Conservation (phyloP, 2,113 vertebrate genomes). For the Melanotaenia duboulayi region DNA sequence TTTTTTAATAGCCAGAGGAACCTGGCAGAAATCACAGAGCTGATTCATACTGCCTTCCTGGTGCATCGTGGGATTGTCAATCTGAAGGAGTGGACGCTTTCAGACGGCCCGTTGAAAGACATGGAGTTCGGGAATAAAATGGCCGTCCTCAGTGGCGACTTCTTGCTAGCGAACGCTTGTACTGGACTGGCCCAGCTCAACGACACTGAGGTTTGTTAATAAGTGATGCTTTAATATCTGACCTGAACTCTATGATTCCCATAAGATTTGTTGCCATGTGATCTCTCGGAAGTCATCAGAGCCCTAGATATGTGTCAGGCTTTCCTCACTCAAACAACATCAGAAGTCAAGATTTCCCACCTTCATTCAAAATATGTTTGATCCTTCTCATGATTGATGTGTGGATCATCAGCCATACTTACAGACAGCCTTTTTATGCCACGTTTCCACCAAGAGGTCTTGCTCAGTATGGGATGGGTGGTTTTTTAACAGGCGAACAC, state of each 20-base stretch:
- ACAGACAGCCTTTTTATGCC: too few species aligned
- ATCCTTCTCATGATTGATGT: too few species aligned
- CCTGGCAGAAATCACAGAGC: conserved; percentile 95
- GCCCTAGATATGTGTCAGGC: too few species aligned
- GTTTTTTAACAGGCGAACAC: too few species aligned
- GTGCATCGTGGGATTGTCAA: conserved; percentile 97
- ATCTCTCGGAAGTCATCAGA: not conserved
- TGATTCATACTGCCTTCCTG: conserved; percentile 97
- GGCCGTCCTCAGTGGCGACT: conserved; percentile 96
- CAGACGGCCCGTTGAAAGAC: conserved; percentile 93
- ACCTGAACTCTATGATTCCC: conserved; percentile 17
- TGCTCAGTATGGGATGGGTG: too few species aligned
- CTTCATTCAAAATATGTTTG: too few species aligned
- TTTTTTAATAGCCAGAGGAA: conserved; percentile 88
- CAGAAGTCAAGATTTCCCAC: too few species aligned
- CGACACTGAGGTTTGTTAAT: conserved; percentile 86
- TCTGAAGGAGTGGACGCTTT: conserved; percentile 89
- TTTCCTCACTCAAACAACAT: too few species aligned
- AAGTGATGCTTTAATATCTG: conserved; percentile 11
- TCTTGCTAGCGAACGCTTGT: conserved; percentile 95
- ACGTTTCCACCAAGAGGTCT: too few species aligned
- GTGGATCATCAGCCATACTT: too few species aligned
- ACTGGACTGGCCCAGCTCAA: conserved; percentile 92
- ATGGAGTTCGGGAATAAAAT: conserved; percentile 99
- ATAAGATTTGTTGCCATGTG: conserved; percentile 9